Evolutionary conservation across 2,113 vertebrate genomes (phyloP).

Genomic region (Phoxinus phoxinus): DNA sequence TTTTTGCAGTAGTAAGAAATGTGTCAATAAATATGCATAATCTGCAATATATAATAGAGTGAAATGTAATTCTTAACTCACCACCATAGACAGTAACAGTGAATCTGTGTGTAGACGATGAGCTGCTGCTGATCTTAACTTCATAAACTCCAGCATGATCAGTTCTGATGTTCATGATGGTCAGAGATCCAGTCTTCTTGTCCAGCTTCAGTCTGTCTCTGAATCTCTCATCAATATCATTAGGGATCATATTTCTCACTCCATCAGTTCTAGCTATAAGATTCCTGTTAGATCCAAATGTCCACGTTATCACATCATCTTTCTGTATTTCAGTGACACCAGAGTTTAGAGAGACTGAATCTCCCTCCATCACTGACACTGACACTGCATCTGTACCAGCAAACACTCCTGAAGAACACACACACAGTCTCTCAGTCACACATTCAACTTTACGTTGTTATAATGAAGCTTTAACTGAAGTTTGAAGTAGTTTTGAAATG

Average conservation of each 20-base stretch:
- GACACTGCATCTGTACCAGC: neutral
- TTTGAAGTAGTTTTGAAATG: neutral
- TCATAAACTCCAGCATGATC: too few species aligned
- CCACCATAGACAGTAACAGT: neutral
- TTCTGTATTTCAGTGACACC: neutral
- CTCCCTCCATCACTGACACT: neutral
- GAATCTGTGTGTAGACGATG: neutral
- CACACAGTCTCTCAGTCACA: neutral
- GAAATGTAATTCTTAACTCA: neutral
- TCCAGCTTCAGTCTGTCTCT: neutral
- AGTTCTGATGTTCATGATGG: too few species aligned
- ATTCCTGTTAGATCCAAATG: rapidly evolving
- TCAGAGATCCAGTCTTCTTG: too few species aligned
- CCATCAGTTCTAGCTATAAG: neutral
- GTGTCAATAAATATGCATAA: neutral
- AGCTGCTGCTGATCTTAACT: rapidly evolving
- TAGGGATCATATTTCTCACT: rapidly evolving
- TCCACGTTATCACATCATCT: neutral
- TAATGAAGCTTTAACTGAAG: neutral
- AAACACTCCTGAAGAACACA: neutral
- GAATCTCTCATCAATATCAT: neutral
- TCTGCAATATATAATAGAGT: neutral
- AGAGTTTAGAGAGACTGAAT: neutral
- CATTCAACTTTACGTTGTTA: neutral
- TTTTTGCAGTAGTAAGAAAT: neutral